Percentiles rank a stretch among this genome's conserved stretches.
phyloP scores from a whole-genome alignment of 2,888 invertebrate genomes.

The Pogonocherus hispidulus region DNA sequence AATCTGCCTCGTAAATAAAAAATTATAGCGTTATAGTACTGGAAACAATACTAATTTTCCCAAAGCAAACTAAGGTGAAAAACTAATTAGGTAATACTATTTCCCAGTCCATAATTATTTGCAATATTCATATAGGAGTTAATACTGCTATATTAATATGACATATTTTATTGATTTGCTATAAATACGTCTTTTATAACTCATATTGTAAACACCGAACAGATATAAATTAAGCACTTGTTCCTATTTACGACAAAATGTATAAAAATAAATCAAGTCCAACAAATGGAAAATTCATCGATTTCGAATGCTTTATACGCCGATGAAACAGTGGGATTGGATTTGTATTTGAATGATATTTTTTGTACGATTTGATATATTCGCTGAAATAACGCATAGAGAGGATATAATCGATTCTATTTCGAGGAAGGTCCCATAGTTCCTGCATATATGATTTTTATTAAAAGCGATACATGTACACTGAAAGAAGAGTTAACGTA shows the following conservation, averaged over 20 bases:
- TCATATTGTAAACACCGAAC: too few species aligned
- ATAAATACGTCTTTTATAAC: too few species aligned
- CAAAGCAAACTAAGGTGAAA: too few species aligned
- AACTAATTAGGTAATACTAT: too few species aligned
- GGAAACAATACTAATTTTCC: too few species aligned
- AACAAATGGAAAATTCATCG: slow-evolving; percentile 29
- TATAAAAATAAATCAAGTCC: slow-evolving; percentile 22
- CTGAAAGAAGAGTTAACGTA: neutral
- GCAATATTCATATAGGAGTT: too few species aligned
- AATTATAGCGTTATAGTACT: too few species aligned
- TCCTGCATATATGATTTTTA: slow-evolving; percentile 1
- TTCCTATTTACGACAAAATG: neutral
- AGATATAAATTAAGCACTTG: too few species aligned
- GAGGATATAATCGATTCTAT: slow-evolving; percentile 18
- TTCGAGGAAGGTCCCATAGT: slow-evolving; percentile 1
- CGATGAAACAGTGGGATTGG: slow-evolving; percentile 20
- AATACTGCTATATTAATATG: too few species aligned
- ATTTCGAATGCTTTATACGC: slow-evolving; percentile 22
- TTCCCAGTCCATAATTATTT: too few species aligned
- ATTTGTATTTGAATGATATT: slow-evolving; percentile 25
- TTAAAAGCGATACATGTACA: neutral
- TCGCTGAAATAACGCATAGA: slow-evolving; percentile 4
- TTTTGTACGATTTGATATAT: slow-evolving; percentile 26
- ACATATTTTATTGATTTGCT: too few species aligned
- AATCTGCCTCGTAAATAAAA: too few species aligned